These are phyloP conservation scores for Sylvilagus bachmani DNA, from an alignment of 2,113 vertebrate genomes.

Conservation along the genomic window DNA sequence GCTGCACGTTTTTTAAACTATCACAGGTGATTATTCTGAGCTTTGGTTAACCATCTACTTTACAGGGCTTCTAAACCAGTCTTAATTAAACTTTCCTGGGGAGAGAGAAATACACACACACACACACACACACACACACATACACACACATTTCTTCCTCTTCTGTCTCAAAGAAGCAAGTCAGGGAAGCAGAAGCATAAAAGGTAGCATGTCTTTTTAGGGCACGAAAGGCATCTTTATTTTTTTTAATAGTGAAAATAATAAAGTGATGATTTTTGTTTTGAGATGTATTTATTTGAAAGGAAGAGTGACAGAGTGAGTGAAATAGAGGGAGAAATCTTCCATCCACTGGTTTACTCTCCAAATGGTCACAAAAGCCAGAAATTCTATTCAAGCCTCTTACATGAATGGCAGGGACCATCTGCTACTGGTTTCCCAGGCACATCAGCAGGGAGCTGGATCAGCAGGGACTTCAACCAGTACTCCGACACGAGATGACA, in stretches of 20 bases:
- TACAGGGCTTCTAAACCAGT: constrained; percentile 12
- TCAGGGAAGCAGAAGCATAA: background rate
- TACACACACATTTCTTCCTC: background rate
- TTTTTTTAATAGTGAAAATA: background rate
- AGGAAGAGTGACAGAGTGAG: too few relatives aligned
- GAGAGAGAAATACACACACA: background rate
- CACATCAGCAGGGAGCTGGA: too few relatives aligned
- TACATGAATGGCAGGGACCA: too few relatives aligned
- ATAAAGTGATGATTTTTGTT: constrained; percentile 27
- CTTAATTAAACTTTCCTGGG: background rate
- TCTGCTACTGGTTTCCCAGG: too few relatives aligned
- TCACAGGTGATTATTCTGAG: background rate
- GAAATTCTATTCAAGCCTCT: too few relatives aligned
- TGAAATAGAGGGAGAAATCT: too few relatives aligned
- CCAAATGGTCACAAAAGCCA: too few relatives aligned
- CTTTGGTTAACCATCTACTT: constrained; percentile 23
- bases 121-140: background rate
- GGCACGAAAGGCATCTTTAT: background rate
- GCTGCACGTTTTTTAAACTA: background rate
- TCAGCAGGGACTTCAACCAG: too few relatives aligned
- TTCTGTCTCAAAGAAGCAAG: constrained; percentile 13
- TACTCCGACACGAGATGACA: too few relatives aligned
- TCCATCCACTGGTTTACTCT: too few relatives aligned
- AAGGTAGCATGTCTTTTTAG: background rate
- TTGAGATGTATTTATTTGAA: background rate